A percentile compares a stretch with the other conserved stretches of the same genome.
Conservation (phyloP, 1,140 invertebrate genomes). For the Eueides isabella region DNA sequence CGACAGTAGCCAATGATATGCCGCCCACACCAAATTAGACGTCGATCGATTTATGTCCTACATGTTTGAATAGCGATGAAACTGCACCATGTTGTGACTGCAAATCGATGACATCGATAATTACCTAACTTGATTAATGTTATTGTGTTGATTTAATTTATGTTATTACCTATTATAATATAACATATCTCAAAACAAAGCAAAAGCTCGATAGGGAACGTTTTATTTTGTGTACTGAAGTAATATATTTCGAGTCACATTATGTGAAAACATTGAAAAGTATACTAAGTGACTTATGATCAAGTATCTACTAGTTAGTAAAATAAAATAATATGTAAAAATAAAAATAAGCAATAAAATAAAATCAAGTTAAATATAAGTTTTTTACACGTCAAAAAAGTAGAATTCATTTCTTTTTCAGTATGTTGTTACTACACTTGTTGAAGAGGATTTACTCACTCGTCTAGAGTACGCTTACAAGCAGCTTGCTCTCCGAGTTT, state of each 20-base stretch:
- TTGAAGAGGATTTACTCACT: conserved; percentile 29
- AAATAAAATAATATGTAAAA: too few relatives aligned
- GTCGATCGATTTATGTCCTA: conserved; percentile 59
- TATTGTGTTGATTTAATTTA: conserved; percentile 10
- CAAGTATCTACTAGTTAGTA: too few relatives aligned
- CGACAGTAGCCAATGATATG: conserved; percentile 59
- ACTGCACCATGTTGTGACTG: conserved; percentile 35
- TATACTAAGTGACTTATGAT: too few relatives aligned
- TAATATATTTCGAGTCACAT: too few relatives aligned
- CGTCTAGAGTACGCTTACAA: conserved; percentile 22
- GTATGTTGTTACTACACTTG: conserved; percentile 21
- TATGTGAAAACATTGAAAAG: too few relatives aligned
- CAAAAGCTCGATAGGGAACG: too few relatives aligned
- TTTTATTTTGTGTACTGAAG: too few relatives aligned
- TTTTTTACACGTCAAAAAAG: neutral
- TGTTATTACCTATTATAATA: neutral
- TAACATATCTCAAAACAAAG: neutral
- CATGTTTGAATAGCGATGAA: conserved; percentile 43
- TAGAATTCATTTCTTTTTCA: conserved; percentile 10
- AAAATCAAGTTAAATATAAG: neutral
- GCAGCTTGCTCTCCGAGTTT: conserved; percentile 25
- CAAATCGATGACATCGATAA: conserved; percentile 43
- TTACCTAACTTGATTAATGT: conserved; percentile 60
- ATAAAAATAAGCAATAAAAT: neutral
- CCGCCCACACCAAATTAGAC: conserved; percentile 62